Conservation (phyloP, 2,797 vertebrate species). For the Scolopax bukidnonensis region DNA sequence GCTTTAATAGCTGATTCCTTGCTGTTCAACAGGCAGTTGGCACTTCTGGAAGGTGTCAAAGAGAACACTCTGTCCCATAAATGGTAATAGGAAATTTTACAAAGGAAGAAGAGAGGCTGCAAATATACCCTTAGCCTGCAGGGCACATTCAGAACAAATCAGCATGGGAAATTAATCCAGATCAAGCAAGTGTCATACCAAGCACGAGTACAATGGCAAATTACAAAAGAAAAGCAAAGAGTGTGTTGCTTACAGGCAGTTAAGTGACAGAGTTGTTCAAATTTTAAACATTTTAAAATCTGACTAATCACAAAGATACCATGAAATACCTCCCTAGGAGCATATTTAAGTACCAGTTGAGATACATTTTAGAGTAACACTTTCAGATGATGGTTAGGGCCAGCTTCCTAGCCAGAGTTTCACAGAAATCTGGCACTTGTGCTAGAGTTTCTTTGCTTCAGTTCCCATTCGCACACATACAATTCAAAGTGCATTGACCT, state of each 20-base stretch:
- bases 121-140: not conserved
- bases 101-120: slow-evolving; percentile 7
- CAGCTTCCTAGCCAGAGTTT: not conserved
- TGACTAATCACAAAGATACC: not conserved
- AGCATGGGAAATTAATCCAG: slow-evolving; percentile 11
- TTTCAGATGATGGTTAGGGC: not conserved
- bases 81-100: not conserved
- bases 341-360: not conserved
- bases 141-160: not conserved
- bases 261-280: not conserved
- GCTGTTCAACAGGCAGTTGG: slow-evolving; percentile 11
- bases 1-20: not conserved
- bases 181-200: not conserved
- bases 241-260: not conserved
- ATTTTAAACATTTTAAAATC: not conserved
- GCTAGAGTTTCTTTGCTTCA: not conserved
- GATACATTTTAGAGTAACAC: not conserved
- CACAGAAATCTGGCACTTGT: not conserved
- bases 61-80: not conserved
- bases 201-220: not conserved
- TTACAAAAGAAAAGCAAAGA: not conserved
- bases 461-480: not conserved
- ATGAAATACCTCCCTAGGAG: not conserved
- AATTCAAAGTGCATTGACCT: not conserved
- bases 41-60: slow-evolving; percentile 1